Evolutionary conservation across 2,113 vertebrate species (phyloP), one percentile per base, ranked within the genome.

Genomic region (Anguilla rostrata): DNA sequence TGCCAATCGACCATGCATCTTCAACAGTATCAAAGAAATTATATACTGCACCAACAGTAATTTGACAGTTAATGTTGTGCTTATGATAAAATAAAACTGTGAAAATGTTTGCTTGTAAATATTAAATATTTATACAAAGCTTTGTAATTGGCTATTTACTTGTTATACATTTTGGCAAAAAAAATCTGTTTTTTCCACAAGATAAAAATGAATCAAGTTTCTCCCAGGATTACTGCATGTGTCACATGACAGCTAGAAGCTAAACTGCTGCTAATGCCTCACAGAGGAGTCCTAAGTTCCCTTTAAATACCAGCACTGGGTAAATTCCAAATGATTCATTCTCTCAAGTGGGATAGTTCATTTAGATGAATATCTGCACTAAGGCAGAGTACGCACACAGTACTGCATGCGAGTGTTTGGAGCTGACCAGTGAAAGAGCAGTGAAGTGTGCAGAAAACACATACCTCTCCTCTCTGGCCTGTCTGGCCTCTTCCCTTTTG

Each of bases 401-500:
- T 39, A 18, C n/a, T 84, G 39, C 8, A 71, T 40, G 34, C 26
- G 60, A 56, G 56, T 39, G 16, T 40, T 18, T 26, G 39, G 83
- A 34, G 53, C 11, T 49, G 39, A 85, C 14, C 7, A 78, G 14
- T 26, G 20, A n/a, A 43, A 14, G 16, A 53, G 20, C 20, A 18
- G 15, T 43, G 71, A 9, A 15, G 75, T 85, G 39, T 78, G 41
- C 56, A 78, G 60, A 80, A 78, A 87, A 83, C n/a, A 95, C 96
- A 92, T 92, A 99, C 98, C 98, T 98, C 90, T 99, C 97, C 94
- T 98, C 98, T 94, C 98, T 95, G 87, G 97, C 97, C 90, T 97
- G 97, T 93, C 96, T 96, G 60, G 95, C 95, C 83, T 98, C 98
- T 91, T 99, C 98, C 92, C 96, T 96, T 94, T 98, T 98, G 88